phyloP scores from a whole-genome alignment of 2,797 vertebrate genomes.

The Pseudochaenichthys georgianus region DNA sequence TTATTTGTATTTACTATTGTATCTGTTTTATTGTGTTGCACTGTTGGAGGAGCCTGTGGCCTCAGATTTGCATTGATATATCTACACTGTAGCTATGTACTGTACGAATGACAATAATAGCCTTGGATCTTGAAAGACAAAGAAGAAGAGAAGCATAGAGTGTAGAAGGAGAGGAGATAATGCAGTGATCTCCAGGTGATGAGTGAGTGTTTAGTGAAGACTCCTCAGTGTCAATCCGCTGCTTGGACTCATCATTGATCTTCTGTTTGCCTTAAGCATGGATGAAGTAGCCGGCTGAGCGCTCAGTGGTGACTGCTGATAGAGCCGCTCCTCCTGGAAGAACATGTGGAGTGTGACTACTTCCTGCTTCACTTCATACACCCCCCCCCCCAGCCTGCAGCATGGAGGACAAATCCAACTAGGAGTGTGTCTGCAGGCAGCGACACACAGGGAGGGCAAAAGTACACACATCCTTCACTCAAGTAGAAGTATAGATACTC shows the following conservation, averaged over 20 bases:
- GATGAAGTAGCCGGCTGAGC: not conserved
- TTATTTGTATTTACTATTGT: no score
- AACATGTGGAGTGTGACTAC: conserved; percentile 49
- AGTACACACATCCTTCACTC: no score
- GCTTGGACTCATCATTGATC: conserved; percentile 46
- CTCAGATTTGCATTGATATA: no score
- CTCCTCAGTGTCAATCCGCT: conserved; percentile 31
- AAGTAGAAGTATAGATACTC: no score
- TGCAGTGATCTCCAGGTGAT: conserved; percentile 12
- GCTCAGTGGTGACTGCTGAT: conserved; percentile 15
- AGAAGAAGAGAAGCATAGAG: no score
- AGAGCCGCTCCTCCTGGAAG: conserved; percentile 9
- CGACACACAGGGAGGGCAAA: no score
- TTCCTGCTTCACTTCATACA: conserved; percentile 39
- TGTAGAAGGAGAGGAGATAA: conserved; percentile 1
- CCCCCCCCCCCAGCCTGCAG: conserved; percentile 26
- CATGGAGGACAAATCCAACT: conserved; percentile 37
- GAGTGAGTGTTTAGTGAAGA: conserved; percentile 18
- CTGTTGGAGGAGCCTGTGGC: no score
- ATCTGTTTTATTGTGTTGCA: no score
- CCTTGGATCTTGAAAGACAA: no score
- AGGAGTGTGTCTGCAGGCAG: conserved; percentile 33
- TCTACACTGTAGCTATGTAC: no score
- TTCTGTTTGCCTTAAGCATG: conserved; percentile 29
- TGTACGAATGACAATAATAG: no score